Conservation (phyloP, 2,888 invertebrate genomes). For the Polymixis flavicincta region DNA sequence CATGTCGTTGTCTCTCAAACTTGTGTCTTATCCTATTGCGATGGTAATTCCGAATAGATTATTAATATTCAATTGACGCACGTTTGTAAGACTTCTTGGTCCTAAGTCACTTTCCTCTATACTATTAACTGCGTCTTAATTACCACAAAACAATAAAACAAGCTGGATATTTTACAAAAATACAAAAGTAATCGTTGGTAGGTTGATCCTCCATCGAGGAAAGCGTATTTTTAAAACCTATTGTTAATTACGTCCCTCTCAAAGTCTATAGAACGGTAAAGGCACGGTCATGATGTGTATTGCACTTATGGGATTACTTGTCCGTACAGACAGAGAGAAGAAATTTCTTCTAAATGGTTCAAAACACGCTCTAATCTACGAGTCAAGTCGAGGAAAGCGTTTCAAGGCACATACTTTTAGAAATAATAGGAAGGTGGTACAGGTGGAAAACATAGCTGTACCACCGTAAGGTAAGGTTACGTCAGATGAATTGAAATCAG, state of each 20-base stretch:
- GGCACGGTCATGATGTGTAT: slow-evolving; percentile 91
- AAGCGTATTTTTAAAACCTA: slow-evolving; percentile 87
- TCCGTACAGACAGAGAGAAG: slow-evolving; percentile 88
- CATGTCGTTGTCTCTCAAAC: slow-evolving; percentile 86
- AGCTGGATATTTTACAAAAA: slow-evolving; percentile 83
- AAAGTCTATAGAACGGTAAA: slow-evolving; percentile 90
- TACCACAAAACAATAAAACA: slow-evolving; percentile 77
- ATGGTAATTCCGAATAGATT: slow-evolving; percentile 76
- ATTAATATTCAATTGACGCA: slow-evolving; percentile 84
- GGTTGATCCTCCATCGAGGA: slow-evolving; percentile 79
- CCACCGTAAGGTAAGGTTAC: slow-evolving; percentile 79
- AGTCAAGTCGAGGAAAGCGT: slow-evolving; percentile 89
- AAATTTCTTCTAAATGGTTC: slow-evolving; percentile 88
- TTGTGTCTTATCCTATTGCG: slow-evolving; percentile 85
- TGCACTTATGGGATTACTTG: slow-evolving; percentile 89
- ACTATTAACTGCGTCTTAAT: slow-evolving; percentile 76
- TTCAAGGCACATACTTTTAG: slow-evolving; percentile 91
- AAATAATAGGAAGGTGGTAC: slow-evolving; percentile 87
- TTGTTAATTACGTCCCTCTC: slow-evolving; percentile 91
- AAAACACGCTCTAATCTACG: slow-evolving; percentile 89
- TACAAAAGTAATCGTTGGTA: slow-evolving; percentile 84
- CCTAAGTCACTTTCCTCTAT: slow-evolving; percentile 82
- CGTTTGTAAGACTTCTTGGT: slow-evolving; percentile 81
- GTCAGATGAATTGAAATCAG: slow-evolving; percentile 81
- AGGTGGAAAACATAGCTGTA: slow-evolving; percentile 77